These are phyloP conservation scores for Zygothrica quintamaculata DNA, from an alignment of 2,888 invertebrate genomes.

Conservation along the genomic window DNA sequence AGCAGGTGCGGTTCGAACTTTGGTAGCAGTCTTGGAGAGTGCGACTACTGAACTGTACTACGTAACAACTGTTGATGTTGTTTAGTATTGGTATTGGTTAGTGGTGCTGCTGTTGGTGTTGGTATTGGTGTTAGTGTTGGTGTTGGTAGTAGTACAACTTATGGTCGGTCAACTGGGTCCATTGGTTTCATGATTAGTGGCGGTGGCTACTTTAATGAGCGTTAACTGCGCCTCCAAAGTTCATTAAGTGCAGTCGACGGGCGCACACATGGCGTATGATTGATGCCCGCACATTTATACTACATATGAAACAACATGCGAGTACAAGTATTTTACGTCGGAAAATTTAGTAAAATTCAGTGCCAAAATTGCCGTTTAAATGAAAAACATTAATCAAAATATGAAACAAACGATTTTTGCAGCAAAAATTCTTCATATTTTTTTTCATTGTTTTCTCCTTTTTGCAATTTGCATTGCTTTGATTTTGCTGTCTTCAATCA, in stretches of 20 bases:
- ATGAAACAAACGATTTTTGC: constrained; percentile 20
- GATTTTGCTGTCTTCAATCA: constrained; percentile 41
- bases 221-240: constrained; percentile 77
- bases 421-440: constrained; percentile 14
- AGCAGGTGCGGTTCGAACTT: constrained; percentile 71
- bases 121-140: constrained; percentile 2
- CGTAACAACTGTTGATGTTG: constrained; percentile 23
- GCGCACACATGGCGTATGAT: constrained; percentile 66
- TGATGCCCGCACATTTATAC: constrained; percentile 64
- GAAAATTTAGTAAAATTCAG: constrained; percentile 59
- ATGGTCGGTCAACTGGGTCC: constrained; percentile 32
- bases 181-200: constrained; percentile 69
- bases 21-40: constrained; percentile 61
- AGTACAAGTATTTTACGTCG: constrained; percentile 26
- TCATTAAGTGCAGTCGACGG: constrained; percentile 70
- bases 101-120: constrained; percentile 41
- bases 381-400: constrained; percentile 73
- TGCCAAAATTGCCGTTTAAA: constrained; percentile 71
- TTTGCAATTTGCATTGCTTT: constrained; percentile 59
- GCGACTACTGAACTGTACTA: constrained; percentile 75
- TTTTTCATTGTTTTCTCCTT: constrained; percentile 40
- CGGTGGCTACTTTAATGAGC: constrained; percentile 77
- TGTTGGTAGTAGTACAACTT: constrained; percentile 26
- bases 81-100: neutral
- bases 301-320: too few relatives aligned